These are phyloP conservation scores for Avahi laniger DNA, from an alignment of 2,797 vertebrate genomes.

Conservation along the genomic window DNA sequence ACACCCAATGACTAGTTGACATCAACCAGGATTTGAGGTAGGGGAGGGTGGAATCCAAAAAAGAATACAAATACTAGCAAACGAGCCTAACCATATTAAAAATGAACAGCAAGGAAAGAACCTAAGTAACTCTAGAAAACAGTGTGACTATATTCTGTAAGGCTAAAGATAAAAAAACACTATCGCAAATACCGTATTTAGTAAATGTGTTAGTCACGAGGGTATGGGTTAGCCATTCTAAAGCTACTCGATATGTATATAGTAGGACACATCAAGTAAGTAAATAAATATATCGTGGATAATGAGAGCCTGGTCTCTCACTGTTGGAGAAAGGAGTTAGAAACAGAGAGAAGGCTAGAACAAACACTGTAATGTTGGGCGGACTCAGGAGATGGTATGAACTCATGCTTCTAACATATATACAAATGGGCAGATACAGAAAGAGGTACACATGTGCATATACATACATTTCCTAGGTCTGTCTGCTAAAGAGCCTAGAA, in stretches of 20 bases:
- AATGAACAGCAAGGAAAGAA: not conserved
- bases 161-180: not conserved
- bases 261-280: not conserved
- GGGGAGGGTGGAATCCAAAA: not conserved
- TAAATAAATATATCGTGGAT: rapidly evolving
- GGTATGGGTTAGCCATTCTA: not conserved
- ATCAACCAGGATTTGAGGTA: not conserved
- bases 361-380: rapidly evolving
- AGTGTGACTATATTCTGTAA: not conserved
- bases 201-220: too few relatives aligned
- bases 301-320: not conserved
- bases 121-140: not conserved
- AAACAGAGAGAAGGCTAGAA: not conserved
- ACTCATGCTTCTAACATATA: not conserved
- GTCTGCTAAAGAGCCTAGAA: not conserved
- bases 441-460: rapidly evolving
- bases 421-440: not conserved
- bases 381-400: too few relatives aligned
- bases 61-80: not conserved
- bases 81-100: not conserved
- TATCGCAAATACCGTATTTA: not conserved
- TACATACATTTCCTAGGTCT: not conserved
- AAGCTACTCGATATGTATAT: rapidly evolving
- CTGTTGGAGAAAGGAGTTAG: not conserved
- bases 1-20: not conserved